Conservation (phyloP, 2,888 invertebrate species). For the Malthinus flaveolus region DNA sequence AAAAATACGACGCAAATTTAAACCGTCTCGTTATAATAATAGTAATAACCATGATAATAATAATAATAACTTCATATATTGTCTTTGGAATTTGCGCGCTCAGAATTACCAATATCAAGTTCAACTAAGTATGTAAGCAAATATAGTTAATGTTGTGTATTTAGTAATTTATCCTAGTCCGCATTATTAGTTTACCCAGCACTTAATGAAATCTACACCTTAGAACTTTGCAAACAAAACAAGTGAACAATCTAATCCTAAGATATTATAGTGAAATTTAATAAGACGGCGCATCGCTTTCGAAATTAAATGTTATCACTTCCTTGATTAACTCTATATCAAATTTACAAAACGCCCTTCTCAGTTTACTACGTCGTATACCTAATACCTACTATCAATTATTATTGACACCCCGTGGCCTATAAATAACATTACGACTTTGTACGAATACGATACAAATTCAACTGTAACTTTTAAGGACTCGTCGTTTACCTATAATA, state of each 20-base stretch:
- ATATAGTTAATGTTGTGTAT: slow-evolving; percentile 52
- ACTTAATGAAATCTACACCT: slow-evolving; percentile 53
- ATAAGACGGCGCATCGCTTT: slow-evolving; percentile 16
- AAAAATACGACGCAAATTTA: background rate
- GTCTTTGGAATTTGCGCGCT: slow-evolving; percentile 20
- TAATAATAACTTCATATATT: slow-evolving; percentile 28
- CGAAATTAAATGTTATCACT: slow-evolving; percentile 13
- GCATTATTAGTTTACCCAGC: slow-evolving; percentile 50
- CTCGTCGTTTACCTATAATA: too few relatives aligned
- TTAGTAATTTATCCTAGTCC: slow-evolving; percentile 48
- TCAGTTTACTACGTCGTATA: too few relatives aligned
- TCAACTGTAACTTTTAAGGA: too few relatives aligned
- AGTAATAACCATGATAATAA: too few relatives aligned
- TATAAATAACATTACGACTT: too few relatives aligned
- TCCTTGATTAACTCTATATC: slow-evolving; percentile 8
- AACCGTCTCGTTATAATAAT: too few relatives aligned
- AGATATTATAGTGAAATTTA: slow-evolving; percentile 26
- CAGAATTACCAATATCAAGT: slow-evolving; percentile 29
- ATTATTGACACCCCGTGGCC: too few relatives aligned
- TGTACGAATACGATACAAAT: too few relatives aligned
- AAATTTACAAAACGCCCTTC: background rate
- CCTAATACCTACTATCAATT: too few relatives aligned
- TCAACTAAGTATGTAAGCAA: slow-evolving; percentile 45
- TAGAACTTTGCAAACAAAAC: slow-evolving; percentile 43
- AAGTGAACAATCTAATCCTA: slow-evolving; percentile 44